Percentiles rank a stretch among this genome's conserved stretches.
phyloP scores from a whole-genome alignment of 2,113 vertebrate species.

The Apeltes quadracus region DNA sequence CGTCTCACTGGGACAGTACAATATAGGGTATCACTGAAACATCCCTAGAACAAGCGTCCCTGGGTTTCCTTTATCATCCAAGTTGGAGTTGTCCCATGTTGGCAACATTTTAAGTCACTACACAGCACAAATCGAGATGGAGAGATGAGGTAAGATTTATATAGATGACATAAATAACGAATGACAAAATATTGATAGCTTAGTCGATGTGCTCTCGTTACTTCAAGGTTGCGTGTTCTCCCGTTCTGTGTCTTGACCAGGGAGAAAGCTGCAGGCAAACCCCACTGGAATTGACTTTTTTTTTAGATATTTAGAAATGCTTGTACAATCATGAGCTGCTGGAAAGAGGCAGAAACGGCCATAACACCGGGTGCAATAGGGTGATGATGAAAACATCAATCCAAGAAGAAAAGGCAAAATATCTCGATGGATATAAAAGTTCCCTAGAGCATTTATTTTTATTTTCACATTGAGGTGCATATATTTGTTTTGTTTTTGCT shows the following conservation, averaged over 20 bases:
- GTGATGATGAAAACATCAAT: conserved; percentile 7
- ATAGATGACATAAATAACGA: conserved; percentile 21
- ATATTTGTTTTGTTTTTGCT: not conserved
- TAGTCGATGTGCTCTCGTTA: conserved; percentile 36
- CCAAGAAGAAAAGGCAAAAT: conserved; percentile 10
- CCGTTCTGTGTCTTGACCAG: conserved; percentile 47
- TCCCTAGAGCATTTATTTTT: not conserved
- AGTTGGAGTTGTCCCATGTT: conserved; percentile 35
- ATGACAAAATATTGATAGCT: conserved; percentile 49
- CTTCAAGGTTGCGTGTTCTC: conserved; percentile 43
- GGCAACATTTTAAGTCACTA: conserved; percentile 15
- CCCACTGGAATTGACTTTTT: conserved; percentile 50
- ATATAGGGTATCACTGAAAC: conserved; percentile 34
- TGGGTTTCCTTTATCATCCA: conserved; percentile 28
- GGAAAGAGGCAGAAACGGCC: conserved; percentile 8
- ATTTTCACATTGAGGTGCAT: not conserved
- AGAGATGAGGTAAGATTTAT: conserved; percentile 34
- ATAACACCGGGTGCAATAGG: not conserved
- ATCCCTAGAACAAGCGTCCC: conserved; percentile 36
- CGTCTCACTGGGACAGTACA: conserved; percentile 31
- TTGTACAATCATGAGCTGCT: conserved; percentile 6
- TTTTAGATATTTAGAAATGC: conserved; percentile 31
- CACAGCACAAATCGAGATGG: conserved; percentile 7
- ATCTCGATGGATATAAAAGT: not conserved
- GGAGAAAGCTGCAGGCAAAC: conserved; percentile 51